Base-by-base conservation (phyloP, 2,888 invertebrate genomes). In the Eristalis pertinax region DNA sequence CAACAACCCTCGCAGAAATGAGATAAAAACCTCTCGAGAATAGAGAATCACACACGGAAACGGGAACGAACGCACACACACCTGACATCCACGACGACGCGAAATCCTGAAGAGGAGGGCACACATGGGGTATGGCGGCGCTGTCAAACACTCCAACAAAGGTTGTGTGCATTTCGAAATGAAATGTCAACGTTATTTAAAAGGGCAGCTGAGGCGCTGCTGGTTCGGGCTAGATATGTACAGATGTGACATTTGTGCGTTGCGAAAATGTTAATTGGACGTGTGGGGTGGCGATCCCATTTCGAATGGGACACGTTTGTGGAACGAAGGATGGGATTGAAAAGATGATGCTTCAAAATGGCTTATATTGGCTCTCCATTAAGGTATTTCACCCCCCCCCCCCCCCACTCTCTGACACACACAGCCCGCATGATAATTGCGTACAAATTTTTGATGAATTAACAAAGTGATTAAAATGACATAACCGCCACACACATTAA, bases 1-100 rank as follows among this genome's bases (percentile, higher is more conserved):
- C 38, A 73, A 65, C 72, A 73, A 68, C 56, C 74, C 75, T 81
- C 81, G 41, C 38, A 62, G 26, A 72, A 83, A 68, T 62, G 72
- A 68, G 68, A 77, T 77, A 68, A 83, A 80, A 83, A 77, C 63
- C 73, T 73, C 73, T 73, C 68, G 77, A 77, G 63, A 69, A 63
- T 72, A 50, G 26, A 60, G 13, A 26, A 13, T 26, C 19, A 43
- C 38, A 32, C n/a, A 65, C 38, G 38, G 41, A 62, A 76, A 68
- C 43, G 7, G 13, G 50, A 60, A 15, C n/a, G 1, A 2, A 58
- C 58, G 13, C 50, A 50, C n/a, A 7, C 43, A 15, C 41, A 43
- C 15, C 43, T 43, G 43, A 13, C 41, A 15, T 13, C 41, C 41
- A 41, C 26, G 2, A 41, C 26, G 2, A 15, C 43, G 50, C 19